A percentile compares a stretch with the other conserved stretches of the same genome.
These are phyloP conservation scores for Drosophila parvula DNA, from an alignment of 1,140 invertebrate species.

Conservation along the genomic window DNA sequence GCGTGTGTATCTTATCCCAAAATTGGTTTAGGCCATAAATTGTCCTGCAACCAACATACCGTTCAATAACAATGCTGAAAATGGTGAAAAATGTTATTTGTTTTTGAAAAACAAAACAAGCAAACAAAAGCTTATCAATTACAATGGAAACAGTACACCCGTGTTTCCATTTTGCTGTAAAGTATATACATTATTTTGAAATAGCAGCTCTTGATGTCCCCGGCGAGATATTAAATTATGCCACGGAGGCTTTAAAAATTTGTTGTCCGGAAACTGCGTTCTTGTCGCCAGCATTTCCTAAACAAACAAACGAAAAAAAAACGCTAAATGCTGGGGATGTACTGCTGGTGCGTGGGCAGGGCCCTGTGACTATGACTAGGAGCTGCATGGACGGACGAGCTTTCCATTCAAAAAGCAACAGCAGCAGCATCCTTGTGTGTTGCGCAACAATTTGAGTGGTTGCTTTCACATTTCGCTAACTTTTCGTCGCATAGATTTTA, in stretches of 20 bases:
- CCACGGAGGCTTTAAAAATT: slow-evolving; percentile 18
- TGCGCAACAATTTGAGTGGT: slow-evolving; percentile 27
- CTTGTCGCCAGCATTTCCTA: slow-evolving; percentile 31
- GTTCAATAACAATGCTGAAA: slow-evolving; percentile 1
- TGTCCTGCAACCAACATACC: not conserved
- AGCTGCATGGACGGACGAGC: slow-evolving; percentile 5
- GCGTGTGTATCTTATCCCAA: not conserved
- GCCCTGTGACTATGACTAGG: slow-evolving; percentile 1
- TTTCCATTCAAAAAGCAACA: slow-evolving; percentile 5
- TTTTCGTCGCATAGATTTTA: slow-evolving; percentile 3
- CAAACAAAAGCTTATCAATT: slow-evolving; percentile 19
- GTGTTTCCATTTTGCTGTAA: not conserved
- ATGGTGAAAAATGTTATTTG: slow-evolving; percentile 14
- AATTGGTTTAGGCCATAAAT: slow-evolving; percentile 19
- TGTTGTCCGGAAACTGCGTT: not conserved
- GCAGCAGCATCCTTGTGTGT: slow-evolving; percentile 13
- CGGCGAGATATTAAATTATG: slow-evolving; percentile 3
- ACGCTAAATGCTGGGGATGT: slow-evolving; percentile 10
- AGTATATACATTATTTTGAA: not conserved
- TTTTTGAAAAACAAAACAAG: slow-evolving; percentile 3
- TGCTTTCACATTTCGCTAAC: slow-evolving; percentile 2
- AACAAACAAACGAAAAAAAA: slow-evolving; percentile 33
- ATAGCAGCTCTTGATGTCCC: not conserved
- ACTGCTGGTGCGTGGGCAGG: slow-evolving; percentile 15
- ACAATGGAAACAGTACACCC: not conserved